phyloP scores from a whole-genome alignment of 2,888 invertebrate species.

The Drosophila macrospina region DNA sequence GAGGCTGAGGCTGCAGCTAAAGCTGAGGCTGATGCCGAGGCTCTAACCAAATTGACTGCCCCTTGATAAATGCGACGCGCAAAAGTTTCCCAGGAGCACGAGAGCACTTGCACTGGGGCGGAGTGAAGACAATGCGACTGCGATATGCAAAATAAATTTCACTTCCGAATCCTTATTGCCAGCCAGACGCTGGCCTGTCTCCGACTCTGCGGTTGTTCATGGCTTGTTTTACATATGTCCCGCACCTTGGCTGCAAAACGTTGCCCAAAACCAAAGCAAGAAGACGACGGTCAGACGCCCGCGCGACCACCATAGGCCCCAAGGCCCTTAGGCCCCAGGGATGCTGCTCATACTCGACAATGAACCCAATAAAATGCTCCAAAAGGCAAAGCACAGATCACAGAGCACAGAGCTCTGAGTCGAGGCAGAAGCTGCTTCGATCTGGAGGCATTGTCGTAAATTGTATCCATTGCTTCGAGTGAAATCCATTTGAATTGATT shows the following conservation, averaged over 20 bases:
- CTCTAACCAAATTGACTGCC: constrained; percentile 63
- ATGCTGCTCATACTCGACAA: constrained; percentile 62
- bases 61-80: constrained; percentile 83
- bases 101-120: constrained; percentile 57
- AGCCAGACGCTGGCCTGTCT: background rate
- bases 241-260: constrained; percentile 76
- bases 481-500: constrained; percentile 79
- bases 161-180: constrained; percentile 79
- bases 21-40: constrained; percentile 16
- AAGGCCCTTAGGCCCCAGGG: constrained; percentile 29
- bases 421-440: constrained; percentile 14
- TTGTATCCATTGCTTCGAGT: constrained; percentile 64
- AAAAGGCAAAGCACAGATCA: constrained; percentile 57
- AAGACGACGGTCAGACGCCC: constrained; percentile 47
- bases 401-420: background rate
- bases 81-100: constrained; percentile 82
- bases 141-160: constrained; percentile 83
- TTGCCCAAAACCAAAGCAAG: constrained; percentile 8
- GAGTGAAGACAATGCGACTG: constrained; percentile 58
- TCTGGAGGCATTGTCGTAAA: constrained; percentile 68
- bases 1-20: constrained; percentile 17
- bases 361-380: constrained; percentile 76
- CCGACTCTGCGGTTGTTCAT: constrained; percentile 70
- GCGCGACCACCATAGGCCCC: constrained; percentile 8
- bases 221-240: constrained; percentile 85